A percentile compares a stretch with the other conserved stretches of the same genome.
Conservation (phyloP, 1,140 invertebrate species). For the Vollenhovia emeryi region DNA sequence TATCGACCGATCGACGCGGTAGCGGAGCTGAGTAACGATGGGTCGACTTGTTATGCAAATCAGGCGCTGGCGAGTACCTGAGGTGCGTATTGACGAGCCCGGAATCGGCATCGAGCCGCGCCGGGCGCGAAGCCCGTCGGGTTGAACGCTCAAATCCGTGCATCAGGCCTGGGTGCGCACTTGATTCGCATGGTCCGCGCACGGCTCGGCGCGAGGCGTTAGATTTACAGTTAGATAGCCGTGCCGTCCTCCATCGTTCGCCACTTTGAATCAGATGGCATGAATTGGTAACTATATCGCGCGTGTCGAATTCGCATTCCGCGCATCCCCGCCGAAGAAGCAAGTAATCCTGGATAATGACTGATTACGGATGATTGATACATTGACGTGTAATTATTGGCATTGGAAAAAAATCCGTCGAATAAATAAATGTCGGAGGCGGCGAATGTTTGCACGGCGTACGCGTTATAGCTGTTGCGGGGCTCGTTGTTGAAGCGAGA, state of each 20-base stretch:
- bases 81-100: conserved; percentile 48
- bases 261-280: conserved; percentile 54
- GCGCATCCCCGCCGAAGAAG: background rate
- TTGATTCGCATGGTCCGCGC: conserved; percentile 61
- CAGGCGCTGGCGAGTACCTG: conserved; percentile 39
- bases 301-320: background rate
- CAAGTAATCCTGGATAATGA: background rate
- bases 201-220: conserved; percentile 67
- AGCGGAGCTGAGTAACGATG: conserved; percentile 21
- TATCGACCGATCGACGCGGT: conserved; percentile 31
- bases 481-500: background rate
- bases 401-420: background rate
- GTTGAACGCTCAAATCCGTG: conserved; percentile 9
- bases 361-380: background rate
- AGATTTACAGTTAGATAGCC: conserved; percentile 77
- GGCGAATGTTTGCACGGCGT: background rate
- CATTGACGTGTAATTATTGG: background rate
- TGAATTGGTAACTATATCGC: conserved; percentile 60
- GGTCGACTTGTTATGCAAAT: conserved; percentile 70
- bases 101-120: conserved; percentile 19
- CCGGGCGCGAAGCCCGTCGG: background rate
- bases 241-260: conserved; percentile 48
- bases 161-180: conserved; percentile 43
- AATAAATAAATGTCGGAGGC: background rate
- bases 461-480: background rate